Evolutionary conservation across 2,113 vertebrate species (phyloP).

Genomic region (Gavia stellata): DNA sequence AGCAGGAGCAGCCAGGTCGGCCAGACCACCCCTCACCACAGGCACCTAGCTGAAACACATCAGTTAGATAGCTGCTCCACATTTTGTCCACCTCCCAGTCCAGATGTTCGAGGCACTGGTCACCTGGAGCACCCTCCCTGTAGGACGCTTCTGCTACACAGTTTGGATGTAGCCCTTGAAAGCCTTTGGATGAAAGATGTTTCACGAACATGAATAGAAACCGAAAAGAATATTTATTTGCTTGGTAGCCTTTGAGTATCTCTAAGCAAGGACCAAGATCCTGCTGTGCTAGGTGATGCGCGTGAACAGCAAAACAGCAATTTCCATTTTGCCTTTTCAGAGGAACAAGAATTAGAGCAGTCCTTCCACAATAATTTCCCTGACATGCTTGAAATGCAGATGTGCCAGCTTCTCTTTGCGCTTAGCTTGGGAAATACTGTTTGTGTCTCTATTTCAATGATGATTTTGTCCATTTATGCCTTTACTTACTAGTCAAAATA

Average conservation of each 20-base stretch:
- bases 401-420: neutral
- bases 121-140: neutral
- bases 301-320: neutral
- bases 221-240: neutral
- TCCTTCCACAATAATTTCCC: neutral
- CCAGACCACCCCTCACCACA: neutral
- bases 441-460: neutral
- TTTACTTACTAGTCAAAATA: neutral
- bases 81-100: neutral
- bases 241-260: neutral
- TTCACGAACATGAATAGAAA: neutral
- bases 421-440: neutral
- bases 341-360: neutral
- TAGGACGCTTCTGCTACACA: fast-evolving
- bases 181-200: neutral
- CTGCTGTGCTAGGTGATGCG: neutral
- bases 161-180: neutral
- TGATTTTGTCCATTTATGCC: neutral
- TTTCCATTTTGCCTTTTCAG: conserved; percentile 21
- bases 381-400: neutral
- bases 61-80: neutral
- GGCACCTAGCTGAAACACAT: neutral
- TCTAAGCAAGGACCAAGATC: neutral
- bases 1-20: neutral
- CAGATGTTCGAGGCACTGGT: neutral